phyloP scores from a whole-genome alignment of 2,113 vertebrate species.

The Hippoglossus stenolepis region DNA sequence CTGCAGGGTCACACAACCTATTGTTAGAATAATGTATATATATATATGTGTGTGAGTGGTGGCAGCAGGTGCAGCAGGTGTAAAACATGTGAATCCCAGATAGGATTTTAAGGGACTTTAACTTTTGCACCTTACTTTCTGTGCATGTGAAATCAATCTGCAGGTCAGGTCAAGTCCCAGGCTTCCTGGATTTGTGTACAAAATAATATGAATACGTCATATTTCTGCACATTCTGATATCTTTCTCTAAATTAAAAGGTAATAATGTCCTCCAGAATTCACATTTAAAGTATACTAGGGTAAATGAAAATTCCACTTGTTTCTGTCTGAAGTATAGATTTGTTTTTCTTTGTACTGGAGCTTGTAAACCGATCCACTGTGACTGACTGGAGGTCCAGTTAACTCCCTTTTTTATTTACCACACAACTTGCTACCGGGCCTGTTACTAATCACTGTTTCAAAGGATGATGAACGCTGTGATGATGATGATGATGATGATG shows the following conservation, averaged over 20 bases:
- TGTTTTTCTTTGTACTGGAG: not conserved
- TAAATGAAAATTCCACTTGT: not conserved
- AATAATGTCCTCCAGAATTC: too few relatives aligned
- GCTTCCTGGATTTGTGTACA: too few relatives aligned
- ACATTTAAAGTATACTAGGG: not conserved
- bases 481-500: constrained; percentile 56
- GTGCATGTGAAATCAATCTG: not conserved
- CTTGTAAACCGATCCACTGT: constrained; percentile 7
- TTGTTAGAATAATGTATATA: too few relatives aligned
- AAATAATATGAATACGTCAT: too few relatives aligned
- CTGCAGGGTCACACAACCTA: not conserved
- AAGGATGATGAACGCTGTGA: constrained; percentile 47
- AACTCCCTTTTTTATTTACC: constrained; percentile 32
- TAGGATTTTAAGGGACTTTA: not conserved
- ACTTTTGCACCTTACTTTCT: not conserved
- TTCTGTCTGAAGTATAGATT: not conserved
- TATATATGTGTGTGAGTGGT: not conserved
- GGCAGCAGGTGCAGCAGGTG: not conserved
- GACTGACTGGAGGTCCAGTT: constrained; percentile 27
- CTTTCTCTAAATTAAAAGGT: too few relatives aligned
- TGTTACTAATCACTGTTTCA: constrained; percentile 66
- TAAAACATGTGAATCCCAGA: too few relatives aligned
- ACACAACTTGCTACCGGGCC: constrained; percentile 30
- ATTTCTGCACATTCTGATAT: too few relatives aligned
- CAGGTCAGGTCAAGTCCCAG: not conserved